Conservation (phyloP, 2,888 invertebrate species). For the Zelleria hepariella region DNA sequence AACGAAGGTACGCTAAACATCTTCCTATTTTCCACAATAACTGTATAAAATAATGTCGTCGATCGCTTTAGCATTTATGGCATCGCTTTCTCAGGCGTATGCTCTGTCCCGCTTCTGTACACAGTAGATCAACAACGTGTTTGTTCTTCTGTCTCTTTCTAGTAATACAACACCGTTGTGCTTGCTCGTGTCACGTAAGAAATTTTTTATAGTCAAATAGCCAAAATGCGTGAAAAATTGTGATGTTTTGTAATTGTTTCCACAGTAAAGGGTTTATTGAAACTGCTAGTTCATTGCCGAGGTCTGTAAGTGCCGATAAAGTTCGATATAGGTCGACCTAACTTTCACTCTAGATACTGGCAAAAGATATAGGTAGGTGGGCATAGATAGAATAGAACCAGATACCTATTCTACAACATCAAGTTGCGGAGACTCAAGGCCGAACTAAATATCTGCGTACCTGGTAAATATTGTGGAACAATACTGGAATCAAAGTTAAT, state of each 20-base stretch:
- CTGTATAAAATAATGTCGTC: slow-evolving; percentile 34
- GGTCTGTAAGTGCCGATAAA: slow-evolving; percentile 8
- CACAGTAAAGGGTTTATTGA: background rate
- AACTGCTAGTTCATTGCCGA: slow-evolving; percentile 11
- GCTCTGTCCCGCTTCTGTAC: slow-evolving; percentile 54
- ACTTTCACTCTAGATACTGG: slow-evolving; percentile 66
- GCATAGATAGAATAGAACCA: slow-evolving; percentile 42
- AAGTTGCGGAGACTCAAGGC: slow-evolving; percentile 67
- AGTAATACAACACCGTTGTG: slow-evolving; percentile 73
- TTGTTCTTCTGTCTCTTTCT: slow-evolving; percentile 58
- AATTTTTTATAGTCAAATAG: slow-evolving; percentile 61
- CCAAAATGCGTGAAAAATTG: slow-evolving; percentile 32
- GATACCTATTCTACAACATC: slow-evolving; percentile 51
- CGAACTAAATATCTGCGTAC: slow-evolving; percentile 60
- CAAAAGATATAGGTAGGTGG: slow-evolving; percentile 43
- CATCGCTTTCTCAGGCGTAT: slow-evolving; percentile 66
- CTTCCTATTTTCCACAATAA: slow-evolving; percentile 29
- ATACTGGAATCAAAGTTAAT: background rate
- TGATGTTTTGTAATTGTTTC: slow-evolving; percentile 1
- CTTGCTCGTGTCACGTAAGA: slow-evolving; percentile 73
- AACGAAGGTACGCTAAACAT: slow-evolving; percentile 53
- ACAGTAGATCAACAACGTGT: slow-evolving; percentile 49
- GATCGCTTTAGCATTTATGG: slow-evolving; percentile 65
- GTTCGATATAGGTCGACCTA: slow-evolving; percentile 59
- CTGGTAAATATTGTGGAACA: slow-evolving; percentile 34